These are phyloP conservation scores for Gambelia wislizenii DNA, from an alignment of 2,797 vertebrate genomes.

Conservation along the genomic window DNA sequence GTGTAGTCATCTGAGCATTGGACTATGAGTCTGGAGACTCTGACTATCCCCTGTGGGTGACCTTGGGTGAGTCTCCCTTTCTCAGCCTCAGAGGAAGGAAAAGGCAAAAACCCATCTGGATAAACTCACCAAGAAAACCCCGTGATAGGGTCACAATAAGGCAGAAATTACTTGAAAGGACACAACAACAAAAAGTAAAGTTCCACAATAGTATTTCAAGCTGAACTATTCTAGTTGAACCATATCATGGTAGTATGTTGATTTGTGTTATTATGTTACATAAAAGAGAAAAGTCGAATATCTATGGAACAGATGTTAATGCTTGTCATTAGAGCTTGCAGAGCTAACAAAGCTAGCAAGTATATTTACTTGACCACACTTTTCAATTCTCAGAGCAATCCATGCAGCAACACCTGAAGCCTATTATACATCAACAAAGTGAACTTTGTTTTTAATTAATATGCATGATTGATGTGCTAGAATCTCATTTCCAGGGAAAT, in stretches of 20 bases:
- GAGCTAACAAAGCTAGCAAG: slow-evolving; percentile 9
- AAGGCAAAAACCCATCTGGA: too few species aligned
- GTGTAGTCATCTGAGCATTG: too few species aligned
- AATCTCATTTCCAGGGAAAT: slow-evolving; percentile 62
- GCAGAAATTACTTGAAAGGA: too few species aligned
- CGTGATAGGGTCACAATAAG: too few species aligned
- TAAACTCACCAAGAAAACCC: too few species aligned
- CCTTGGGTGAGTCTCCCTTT: too few species aligned
- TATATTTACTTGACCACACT: slow-evolving; percentile 20
- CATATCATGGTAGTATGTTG: background rate
- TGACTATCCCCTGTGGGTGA: too few species aligned
- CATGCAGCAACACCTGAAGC: slow-evolving; percentile 46
- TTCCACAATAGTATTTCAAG: too few species aligned
- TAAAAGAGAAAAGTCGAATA: background rate
- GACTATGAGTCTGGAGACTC: too few species aligned
- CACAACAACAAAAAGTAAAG: too few species aligned
- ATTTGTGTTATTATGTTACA: background rate
- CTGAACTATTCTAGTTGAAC: background rate
- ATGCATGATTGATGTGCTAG: slow-evolving; percentile 23
- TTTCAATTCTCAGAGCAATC: slow-evolving; percentile 36
- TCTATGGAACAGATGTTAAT: slow-evolving; percentile 17
- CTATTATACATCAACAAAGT: slow-evolving; percentile 26
- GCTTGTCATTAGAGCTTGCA: slow-evolving; percentile 7
- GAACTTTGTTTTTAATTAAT: slow-evolving; percentile 58
- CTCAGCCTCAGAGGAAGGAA: too few species aligned